Conservation (phyloP, 2,797 vertebrate genomes). For the Sparidentex hasta region DNA sequence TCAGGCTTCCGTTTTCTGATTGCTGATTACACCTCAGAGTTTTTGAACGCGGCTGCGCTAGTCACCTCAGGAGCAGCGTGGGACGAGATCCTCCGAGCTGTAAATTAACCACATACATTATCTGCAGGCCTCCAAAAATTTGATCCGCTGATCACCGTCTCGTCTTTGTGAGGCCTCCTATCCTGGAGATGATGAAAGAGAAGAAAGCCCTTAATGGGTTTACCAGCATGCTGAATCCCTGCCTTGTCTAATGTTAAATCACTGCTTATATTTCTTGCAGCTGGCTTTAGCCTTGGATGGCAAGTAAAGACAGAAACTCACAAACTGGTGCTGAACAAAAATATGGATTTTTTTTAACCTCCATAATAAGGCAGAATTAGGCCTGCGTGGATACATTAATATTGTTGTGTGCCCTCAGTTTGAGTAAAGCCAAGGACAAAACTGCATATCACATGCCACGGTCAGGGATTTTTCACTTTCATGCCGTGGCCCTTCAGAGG, state of each 20-base stretch:
- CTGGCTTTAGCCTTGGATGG: constrained; percentile 59
- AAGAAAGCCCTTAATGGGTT: constrained; percentile 78
- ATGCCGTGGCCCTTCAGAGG: constrained; percentile 41
- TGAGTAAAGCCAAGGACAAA: constrained; percentile 37
- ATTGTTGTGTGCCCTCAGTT: constrained; percentile 31
- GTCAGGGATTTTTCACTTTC: constrained; percentile 40
- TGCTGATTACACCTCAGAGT: constrained; percentile 82
- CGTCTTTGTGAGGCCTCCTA: constrained; percentile 64
- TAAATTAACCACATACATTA: constrained; percentile 81
- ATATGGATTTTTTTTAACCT: constrained; percentile 46
- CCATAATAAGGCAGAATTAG: constrained; percentile 28
- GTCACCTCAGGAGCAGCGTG: constrained; percentile 64
- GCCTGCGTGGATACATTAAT: constrained; percentile 38
- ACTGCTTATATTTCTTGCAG: constrained; percentile 77
- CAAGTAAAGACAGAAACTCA: constrained; percentile 61
- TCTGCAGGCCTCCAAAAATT: constrained; percentile 58
- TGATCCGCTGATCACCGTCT: constrained; percentile 67
- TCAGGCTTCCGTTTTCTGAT: constrained; percentile 80
- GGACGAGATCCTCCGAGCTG: constrained; percentile 71
- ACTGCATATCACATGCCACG: constrained; percentile 39
- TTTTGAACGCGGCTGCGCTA: constrained; percentile 64
- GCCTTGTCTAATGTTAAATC: constrained; percentile 79
- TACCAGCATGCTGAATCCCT: constrained; percentile 74
- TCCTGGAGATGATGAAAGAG: constrained; percentile 80
- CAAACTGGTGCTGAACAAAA: constrained; percentile 59